Evolutionary conservation across 2,888 invertebrate species (phyloP), one percentile per base, ranked within the genome.

Genomic region (Drosophila setosimentum): DNA sequence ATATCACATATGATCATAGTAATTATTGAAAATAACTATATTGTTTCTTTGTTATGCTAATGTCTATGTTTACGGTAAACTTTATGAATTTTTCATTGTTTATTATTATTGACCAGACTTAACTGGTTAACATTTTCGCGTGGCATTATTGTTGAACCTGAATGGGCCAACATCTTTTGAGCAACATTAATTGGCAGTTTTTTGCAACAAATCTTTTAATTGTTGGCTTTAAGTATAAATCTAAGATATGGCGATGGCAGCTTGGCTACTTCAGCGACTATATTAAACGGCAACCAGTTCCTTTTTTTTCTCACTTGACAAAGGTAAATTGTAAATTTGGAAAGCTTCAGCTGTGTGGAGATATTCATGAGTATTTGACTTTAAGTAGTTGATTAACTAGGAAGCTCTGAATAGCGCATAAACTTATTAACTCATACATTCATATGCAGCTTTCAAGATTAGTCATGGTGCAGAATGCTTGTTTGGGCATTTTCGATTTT

Each of bases 391-490:
- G 27, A 27, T 27, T 30, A 10, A n/a, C 51, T 35, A 29, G 16
- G 29, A 49, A 45, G 48, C 21, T 18, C 37, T 86, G 69, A 80
- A 86, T 82, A 57, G 83, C 86, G 68, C 58, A 87, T 66, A 18
- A n/a, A 40, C 11, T 48, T n/a, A 60, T 53, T 29, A 67, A 51
- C 55, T 37, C 18, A 51, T 37, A 29, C 50, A 50, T 48, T 33
- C 30, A 42, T 18, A 18, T 71, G 64, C 55, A 67, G 37, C 50
- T 54, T 61, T 53, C 58, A 62, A 62, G 51, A 37, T 70, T 66
- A n/a, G 27, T 42, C 37, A 59, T 40, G 49, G 54, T 48, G 40
- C 64, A 76, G 71, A 76, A 76, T 71, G 62, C 42, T 29, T 62
- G 53, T 50, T 59, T 48, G 67, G 55, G 53, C 49, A 55, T 13